These are phyloP conservation scores for Oreotrochilus melanogaster DNA, from an alignment of 2,113 vertebrate species.

Conservation along the genomic window DNA sequence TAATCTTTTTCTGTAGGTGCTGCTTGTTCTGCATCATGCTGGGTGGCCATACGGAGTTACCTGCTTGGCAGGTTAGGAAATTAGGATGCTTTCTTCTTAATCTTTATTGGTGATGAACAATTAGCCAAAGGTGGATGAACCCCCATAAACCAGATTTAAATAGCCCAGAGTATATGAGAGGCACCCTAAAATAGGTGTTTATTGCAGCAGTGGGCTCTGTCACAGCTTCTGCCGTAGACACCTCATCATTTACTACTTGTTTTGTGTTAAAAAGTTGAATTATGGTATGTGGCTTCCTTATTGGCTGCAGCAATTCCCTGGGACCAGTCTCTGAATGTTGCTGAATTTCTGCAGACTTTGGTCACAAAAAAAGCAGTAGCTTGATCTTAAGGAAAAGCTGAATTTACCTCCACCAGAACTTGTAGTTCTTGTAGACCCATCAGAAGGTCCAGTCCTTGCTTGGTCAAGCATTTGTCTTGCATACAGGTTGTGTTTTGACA, in stretches of 20 bases:
- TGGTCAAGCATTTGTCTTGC: neutral
- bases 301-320: neutral
- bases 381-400: neutral
- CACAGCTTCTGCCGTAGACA: neutral
- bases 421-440: neutral
- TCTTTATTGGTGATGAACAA: neutral
- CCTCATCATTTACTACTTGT: neutral
- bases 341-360: neutral
- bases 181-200: neutral
- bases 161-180: neutral
- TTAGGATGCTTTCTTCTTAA: neutral
- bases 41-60: neutral
- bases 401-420: neutral
- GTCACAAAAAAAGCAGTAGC: neutral
- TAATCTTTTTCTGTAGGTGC: neutral
- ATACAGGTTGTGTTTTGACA: neutral
- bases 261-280: neutral
- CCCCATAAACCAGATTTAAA: neutral
- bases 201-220: neutral
- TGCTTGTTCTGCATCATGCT: neutral
- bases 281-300: neutral
- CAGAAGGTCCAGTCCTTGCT: neutral
- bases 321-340: rapidly evolving
- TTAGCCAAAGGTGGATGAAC: neutral
- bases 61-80: neutral